Conservation (phyloP, 1,140 invertebrate genomes). For the Oedothorax gibbosus region DNA sequence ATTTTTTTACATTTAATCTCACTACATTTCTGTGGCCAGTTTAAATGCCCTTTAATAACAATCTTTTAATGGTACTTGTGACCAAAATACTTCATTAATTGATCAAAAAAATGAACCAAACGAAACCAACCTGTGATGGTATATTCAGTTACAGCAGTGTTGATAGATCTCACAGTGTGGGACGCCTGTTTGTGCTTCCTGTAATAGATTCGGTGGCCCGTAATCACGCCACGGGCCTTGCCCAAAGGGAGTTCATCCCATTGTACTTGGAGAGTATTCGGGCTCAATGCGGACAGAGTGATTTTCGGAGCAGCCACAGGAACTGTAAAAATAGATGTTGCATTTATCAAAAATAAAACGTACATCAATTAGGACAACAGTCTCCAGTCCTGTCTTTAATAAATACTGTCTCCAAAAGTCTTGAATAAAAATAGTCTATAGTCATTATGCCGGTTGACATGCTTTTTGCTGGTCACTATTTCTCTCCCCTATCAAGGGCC, state of each 20-base stretch:
- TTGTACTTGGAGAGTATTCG: constrained; percentile 72
- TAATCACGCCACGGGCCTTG: constrained; percentile 73
- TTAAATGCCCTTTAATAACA: too few relatives aligned
- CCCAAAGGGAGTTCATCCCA: constrained; percentile 74
- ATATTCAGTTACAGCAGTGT: constrained; percentile 69
- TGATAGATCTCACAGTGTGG: constrained; percentile 69
- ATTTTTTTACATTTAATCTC: too few relatives aligned
- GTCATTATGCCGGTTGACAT: not conserved
- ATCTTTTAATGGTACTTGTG: too few relatives aligned
- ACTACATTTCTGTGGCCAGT: too few relatives aligned
- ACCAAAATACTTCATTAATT: too few relatives aligned
- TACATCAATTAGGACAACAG: too few relatives aligned
- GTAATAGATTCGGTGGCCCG: constrained; percentile 76
- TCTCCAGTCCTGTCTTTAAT: too few relatives aligned
- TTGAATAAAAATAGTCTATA: not conserved
- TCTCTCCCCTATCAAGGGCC: too few relatives aligned
- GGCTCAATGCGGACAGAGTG: constrained; percentile 70
- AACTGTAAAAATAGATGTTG: constrained; percentile 68
- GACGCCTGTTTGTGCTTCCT: constrained; percentile 70
- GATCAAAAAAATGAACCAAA: too few relatives aligned
- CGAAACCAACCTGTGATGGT: constrained; percentile 73
- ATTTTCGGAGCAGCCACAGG: constrained; percentile 73
- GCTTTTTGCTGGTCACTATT: too few relatives aligned
- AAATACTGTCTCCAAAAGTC: too few relatives aligned
- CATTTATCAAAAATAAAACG: not conserved